A percentile compares a stretch with the other conserved stretches of the same genome.
These are phyloP conservation scores for Phalacrocorax brasilianus DNA, from an alignment of 2,113 vertebrate genomes.

Conservation along the genomic window DNA sequence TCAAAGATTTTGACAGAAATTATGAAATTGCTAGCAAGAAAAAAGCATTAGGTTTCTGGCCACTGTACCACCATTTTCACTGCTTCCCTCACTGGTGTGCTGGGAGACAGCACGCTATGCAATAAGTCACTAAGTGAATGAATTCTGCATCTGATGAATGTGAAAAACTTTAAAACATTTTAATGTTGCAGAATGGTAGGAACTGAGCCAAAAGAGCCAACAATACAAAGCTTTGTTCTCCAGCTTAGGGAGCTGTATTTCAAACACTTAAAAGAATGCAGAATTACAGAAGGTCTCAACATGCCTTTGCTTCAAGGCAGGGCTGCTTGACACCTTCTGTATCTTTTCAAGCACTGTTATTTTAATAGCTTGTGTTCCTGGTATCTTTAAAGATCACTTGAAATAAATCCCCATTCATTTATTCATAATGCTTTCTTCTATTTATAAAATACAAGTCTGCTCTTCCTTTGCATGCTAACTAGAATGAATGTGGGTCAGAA, in stretches of 20 bases:
- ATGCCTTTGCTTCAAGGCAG: conserved; percentile 10
- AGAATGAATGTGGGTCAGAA: not conserved
- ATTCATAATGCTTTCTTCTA: not conserved
- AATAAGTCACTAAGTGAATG: not conserved
- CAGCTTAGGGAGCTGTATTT: not conserved
- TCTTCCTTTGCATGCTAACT: not conserved
- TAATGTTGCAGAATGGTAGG: not conserved
- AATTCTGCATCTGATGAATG: not conserved
- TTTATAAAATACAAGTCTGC: not conserved
- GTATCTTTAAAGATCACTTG: not conserved
- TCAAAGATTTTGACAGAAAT: not conserved
- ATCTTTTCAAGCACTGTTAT: not conserved
- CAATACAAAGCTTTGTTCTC: conserved; percentile 48
- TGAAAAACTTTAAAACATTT: not conserved
- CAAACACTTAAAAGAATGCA: conserved; percentile 42
- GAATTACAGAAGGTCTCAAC: conserved; percentile 11
- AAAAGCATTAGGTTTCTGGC: not conserved
- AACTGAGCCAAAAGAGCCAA: not conserved
- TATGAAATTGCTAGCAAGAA: not conserved
- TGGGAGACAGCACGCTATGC: not conserved
- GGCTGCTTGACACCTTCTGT: not conserved
- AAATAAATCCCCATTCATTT: not conserved
- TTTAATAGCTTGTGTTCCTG: not conserved
- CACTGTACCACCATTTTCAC: not conserved
- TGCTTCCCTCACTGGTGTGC: not conserved